A percentile compares a stretch with the other conserved stretches of the same genome.
phyloP scores from a whole-genome alignment of 23 tunicate genomes.

The Corella eumyota region DNA sequence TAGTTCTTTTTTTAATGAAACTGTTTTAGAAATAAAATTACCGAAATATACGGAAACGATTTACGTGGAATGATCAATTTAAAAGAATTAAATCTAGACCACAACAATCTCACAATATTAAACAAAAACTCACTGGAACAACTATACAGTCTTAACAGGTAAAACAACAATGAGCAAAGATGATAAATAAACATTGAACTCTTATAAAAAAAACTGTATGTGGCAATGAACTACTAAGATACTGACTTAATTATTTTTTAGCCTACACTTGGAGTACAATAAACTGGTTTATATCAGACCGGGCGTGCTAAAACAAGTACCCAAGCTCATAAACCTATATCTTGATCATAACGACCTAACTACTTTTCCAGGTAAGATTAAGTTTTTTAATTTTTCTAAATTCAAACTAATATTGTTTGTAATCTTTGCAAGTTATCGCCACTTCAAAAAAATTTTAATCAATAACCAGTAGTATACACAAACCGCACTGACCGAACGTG shows the following conservation, averaged over 20 bases:
- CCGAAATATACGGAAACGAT: constrained; percentile 11
- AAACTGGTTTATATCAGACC: constrained; percentile 9
- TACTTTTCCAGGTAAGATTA: constrained; percentile 46
- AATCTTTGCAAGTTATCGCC: no score
- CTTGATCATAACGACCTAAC: constrained; percentile 36
- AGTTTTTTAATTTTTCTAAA: neutral
- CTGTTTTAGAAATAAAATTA: constrained; percentile 53
- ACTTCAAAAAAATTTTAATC: no score
- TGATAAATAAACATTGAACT: no score
- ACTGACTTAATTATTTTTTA: neutral
- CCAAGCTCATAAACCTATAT: constrained; percentile 22
- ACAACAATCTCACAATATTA: constrained; percentile 23
- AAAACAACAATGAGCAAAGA: no score
- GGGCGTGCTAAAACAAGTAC: constrained; percentile 11
- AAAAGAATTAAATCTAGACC: constrained; percentile 18
- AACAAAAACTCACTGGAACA: constrained; percentile 22
- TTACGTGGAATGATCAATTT: constrained; percentile 27
- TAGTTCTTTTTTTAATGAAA: no score
- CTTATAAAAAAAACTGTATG: no score
- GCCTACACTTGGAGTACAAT: constrained; percentile 45
- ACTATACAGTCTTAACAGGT: constrained; percentile 24
- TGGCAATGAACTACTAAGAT: no score
- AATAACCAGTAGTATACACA: no score
- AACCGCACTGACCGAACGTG: no score
- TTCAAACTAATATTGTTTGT: neutral